phyloP scores from a whole-genome alignment of 2,113 vertebrate genomes.

The Chaetops frenatus region DNA sequence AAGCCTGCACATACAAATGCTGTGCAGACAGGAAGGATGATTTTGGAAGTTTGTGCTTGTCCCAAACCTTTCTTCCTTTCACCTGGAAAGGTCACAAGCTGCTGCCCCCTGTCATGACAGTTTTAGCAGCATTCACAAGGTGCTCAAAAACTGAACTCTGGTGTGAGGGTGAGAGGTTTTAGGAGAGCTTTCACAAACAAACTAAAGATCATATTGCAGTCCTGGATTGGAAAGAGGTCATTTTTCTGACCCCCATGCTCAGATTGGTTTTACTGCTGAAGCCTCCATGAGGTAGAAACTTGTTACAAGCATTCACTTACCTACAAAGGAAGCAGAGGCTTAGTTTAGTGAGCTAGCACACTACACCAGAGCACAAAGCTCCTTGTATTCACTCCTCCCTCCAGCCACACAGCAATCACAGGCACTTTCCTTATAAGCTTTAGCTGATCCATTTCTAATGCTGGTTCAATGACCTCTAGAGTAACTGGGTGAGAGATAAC shows the following conservation, averaged over 20 bases:
- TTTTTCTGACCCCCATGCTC: neutral
- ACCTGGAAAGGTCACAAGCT: neutral
- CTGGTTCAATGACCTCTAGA: neutral
- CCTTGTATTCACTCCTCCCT: neutral
- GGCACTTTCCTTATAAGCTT: neutral
- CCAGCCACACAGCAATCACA: neutral
- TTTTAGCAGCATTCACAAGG: neutral
- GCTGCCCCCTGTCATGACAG: neutral
- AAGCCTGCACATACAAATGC: neutral
- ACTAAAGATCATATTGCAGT: neutral
- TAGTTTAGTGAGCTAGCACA: neutral
- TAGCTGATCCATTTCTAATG: conserved; percentile 6
- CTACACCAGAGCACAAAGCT: neutral
- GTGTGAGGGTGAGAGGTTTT: neutral
- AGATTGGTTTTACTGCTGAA: neutral
- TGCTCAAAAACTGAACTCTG: neutral
- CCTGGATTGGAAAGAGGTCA: neutral
- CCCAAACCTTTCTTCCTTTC: neutral
- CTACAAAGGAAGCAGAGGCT: neutral
- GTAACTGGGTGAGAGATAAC: conserved; percentile 3
- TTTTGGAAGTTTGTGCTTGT: neutral
- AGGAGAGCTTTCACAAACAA: neutral
- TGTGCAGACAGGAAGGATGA: neutral
- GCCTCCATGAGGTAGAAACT: neutral
- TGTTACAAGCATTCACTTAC: neutral